Base-by-base conservation (phyloP, 1,140 invertebrate genomes). In the Meloidogyne chitwoodi region DNA sequence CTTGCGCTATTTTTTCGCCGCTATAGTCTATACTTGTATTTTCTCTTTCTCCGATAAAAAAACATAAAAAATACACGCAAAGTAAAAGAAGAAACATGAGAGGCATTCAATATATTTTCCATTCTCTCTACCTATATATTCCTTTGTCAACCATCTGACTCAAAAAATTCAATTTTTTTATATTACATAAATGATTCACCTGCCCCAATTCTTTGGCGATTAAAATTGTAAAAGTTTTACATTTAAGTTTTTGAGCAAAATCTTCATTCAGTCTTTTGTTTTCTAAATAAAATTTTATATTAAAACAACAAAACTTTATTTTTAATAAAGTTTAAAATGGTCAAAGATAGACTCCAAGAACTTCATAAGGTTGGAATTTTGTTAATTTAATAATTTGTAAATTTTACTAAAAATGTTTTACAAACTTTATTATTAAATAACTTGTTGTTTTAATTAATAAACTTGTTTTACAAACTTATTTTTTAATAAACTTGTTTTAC, bases 291-390 rank as follows among this genome's bases (percentile, higher is more conserved):
- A 56, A n/a, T n/a, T n/a, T 56, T 56, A n/a, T 14, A 19, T 48
- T n/a, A 6, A 5, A 56, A 56, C 2, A 56, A n/a, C n/a, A 4
- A 48, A 48, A 19, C 16, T 16, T 19, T 48, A 12, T 10, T 41
- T 41, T 11, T 41, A 41, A 19, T 48, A 12, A 16, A 26, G 3
- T 44, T 5, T n/a, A 70, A 16, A 34, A 73, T 73, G 71, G 71
- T 73, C 11, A 61, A 64, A 14, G 71, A 73, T 34, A 61, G 56
- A 73, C 24, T 73, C 14, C 71, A 63, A 22, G 31, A 72, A 2
- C n/a, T 24, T 38, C 69, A 72, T 11, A 48, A 61, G 69, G 69
- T 72, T 48, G 48, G 11, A 48, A 67, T 24, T 67, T 12, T 31
- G 10, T 27, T 44, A 41, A 44, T 19, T 44, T 44, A 44, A 19